Percentiles rank a stretch among this genome's conserved stretches.
Conservation (phyloP, 2,888 invertebrate genomes). For the Abrostola triplasia region DNA sequence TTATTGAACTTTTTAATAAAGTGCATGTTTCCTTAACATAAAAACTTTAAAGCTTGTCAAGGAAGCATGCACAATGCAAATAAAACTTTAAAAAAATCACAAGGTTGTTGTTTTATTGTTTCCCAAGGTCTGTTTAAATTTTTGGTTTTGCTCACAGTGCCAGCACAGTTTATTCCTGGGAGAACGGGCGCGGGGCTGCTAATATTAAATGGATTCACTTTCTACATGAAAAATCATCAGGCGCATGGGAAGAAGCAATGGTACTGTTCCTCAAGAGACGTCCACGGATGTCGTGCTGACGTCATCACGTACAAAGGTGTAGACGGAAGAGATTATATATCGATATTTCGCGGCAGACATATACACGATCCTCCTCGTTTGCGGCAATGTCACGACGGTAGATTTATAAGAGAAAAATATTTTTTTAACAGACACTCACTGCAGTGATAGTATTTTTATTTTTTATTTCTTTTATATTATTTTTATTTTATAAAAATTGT, state of each 20-base stretch:
- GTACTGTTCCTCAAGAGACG: constrained; percentile 85
- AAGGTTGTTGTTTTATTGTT: constrained; percentile 55
- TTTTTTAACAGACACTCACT: constrained; percentile 63
- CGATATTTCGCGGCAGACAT: constrained; percentile 82
- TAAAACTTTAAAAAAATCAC: constrained; percentile 31
- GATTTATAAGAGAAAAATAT: constrained; percentile 83
- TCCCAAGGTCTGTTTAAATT: constrained; percentile 50
- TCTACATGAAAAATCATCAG: constrained; percentile 86
- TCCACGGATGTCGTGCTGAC: constrained; percentile 82
- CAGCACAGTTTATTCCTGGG: constrained; percentile 83
- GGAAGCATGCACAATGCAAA: constrained; percentile 42
- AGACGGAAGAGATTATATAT: constrained; percentile 83
- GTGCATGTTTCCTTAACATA: constrained; percentile 54
- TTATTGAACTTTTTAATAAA: constrained; percentile 8
- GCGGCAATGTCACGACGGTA: constrained; percentile 81
- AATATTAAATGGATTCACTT: constrained; percentile 83
- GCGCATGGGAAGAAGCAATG: constrained; percentile 85
- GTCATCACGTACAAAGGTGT: constrained; percentile 83
- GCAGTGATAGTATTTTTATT: constrained; percentile 58
- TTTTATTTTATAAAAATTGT: constrained; percentile 66
- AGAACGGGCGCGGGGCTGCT: constrained; percentile 82
- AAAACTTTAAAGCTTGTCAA: constrained; percentile 37
- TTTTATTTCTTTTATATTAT: constrained; percentile 54
- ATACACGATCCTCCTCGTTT: constrained; percentile 82
- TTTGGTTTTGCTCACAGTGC: constrained; percentile 79